These are phyloP conservation scores for Littorina saxatilis DNA, from an alignment of 1,140 invertebrate genomes.

Conservation along the genomic window DNA sequence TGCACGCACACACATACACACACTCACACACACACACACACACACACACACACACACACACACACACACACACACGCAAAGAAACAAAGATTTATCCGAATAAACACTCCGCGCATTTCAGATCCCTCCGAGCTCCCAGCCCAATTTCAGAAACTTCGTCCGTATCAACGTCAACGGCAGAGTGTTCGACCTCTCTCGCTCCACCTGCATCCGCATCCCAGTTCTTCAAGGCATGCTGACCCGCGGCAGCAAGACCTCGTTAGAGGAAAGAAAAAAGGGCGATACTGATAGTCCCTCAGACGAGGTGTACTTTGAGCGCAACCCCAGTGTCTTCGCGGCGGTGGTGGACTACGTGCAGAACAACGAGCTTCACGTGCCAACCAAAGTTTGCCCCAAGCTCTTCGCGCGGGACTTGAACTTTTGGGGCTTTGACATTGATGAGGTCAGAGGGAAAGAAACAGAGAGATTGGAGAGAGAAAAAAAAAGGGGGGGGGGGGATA, in stretches of 20 bases:
- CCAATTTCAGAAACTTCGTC: background rate
- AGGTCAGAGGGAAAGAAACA: too few species aligned
- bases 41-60: background rate
- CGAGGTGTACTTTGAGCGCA: constrained; percentile 38
- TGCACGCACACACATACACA: background rate
- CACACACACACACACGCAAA: too few species aligned
- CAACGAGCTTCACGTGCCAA: constrained; percentile 60
- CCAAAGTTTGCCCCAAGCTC: constrained; percentile 49
- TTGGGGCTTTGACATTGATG: constrained; percentile 56
- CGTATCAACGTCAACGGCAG: constrained; percentile 4
- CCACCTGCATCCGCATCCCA: constrained; percentile 11
- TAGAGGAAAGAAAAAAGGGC: background rate
- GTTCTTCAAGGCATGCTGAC: background rate
- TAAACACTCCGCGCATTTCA: too few species aligned
- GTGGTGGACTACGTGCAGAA: constrained; percentile 58
- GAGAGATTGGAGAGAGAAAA: too few species aligned
- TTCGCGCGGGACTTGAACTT: constrained; percentile 60
- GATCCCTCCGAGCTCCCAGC: too few species aligned
- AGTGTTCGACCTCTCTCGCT: background rate
- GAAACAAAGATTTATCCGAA: too few species aligned
- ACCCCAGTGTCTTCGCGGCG: constrained; percentile 47
- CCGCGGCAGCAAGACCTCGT: background rate
- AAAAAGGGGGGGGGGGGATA: too few species aligned
- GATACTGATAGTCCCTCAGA: background rate
- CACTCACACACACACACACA: background rate